Base-by-base conservation (phyloP, 1,140 invertebrate species). In the Tyrophagus putrescentiae region DNA sequence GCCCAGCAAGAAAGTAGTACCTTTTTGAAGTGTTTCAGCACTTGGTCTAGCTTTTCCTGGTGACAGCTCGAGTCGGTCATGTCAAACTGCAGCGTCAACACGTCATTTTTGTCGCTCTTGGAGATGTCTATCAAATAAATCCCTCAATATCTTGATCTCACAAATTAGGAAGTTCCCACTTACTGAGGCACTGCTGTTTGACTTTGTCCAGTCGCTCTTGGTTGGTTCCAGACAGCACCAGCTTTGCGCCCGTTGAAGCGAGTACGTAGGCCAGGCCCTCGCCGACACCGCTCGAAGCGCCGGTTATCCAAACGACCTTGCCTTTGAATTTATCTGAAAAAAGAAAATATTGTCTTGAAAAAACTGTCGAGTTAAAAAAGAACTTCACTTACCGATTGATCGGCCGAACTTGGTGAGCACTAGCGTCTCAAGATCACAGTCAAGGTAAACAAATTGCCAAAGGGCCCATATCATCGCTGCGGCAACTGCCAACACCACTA, bases 261-360 rank as follows among this genome's bases (percentile, higher is more conserved):
- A 90, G 71, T 28, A 76, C 76, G 60, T 84, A 76, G 0, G 86
- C 84, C 48, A 88, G 70, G 63, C 79, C 70, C 73, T 87, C 84
- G 11, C 89, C 89, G 66, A 92, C 90, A 27, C 89, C 88, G 74
- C 84, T 86, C 0, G 87, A 91, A 11, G 87, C 84, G 39, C 89
- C 87, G 1, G 84, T 89, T 65, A 93, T 84, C 83, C 87, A 92
- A 1, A 88, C 80, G 4, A 90, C 84, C 73, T 88, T 82, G 1
- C 60, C 61, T 13, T 41, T 48, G n/a, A 67, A 54, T n/a, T 64
- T 7, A 32, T 48, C 57, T 61, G 23, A 4, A 32, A 48, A 44
- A 34, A 57, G 50, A 57, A 66, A 13, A 57, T 39, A 60, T n/a
- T 33, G 56, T 63, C 50, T 56, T 61, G 44, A 58, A 48, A 23